phyloP scores from a whole-genome alignment of 2,113 vertebrate species.

The Aplodontia rufa region DNA sequence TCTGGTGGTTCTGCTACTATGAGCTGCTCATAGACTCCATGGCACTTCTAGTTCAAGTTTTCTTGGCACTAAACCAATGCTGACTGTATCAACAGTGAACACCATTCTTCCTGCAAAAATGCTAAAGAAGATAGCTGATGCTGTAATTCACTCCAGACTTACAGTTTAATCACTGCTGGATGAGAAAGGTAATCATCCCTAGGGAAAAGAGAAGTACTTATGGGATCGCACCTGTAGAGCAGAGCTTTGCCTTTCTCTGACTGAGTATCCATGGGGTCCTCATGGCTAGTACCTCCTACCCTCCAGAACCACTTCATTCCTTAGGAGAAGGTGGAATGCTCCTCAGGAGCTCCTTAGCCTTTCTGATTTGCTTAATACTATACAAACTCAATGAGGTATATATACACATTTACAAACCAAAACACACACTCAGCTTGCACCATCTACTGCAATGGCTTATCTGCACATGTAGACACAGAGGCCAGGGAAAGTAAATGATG shows the following conservation, averaged over 20 bases:
- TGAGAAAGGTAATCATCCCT: not conserved
- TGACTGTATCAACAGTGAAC: not conserved
- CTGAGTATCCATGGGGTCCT: not conserved
- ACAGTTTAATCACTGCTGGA: not conserved
- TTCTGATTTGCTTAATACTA: not conserved
- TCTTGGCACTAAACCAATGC: not conserved
- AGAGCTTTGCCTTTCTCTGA: not conserved
- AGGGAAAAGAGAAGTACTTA: not conserved
- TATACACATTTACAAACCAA: not conserved
- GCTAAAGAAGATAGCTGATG: not conserved
- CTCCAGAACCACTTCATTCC: not conserved
- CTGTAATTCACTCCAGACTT: not conserved
- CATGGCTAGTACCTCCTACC: not conserved
- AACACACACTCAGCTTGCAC: not conserved
- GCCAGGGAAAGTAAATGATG: not conserved
- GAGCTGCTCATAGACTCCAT: not conserved
- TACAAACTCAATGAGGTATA: not conserved
- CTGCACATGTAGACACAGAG: not conserved
- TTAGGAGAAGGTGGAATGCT: not conserved
- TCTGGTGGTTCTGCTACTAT: not conserved
- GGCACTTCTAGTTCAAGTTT: not conserved
- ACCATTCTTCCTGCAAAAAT: constrained; percentile 4
- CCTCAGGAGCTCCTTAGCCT: not conserved
- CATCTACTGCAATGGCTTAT: not conserved
- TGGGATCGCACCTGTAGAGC: not conserved